Evolutionary conservation across 1,140 invertebrate species (phyloP).

Genomic region (Sminthurides bifidus): DNA sequence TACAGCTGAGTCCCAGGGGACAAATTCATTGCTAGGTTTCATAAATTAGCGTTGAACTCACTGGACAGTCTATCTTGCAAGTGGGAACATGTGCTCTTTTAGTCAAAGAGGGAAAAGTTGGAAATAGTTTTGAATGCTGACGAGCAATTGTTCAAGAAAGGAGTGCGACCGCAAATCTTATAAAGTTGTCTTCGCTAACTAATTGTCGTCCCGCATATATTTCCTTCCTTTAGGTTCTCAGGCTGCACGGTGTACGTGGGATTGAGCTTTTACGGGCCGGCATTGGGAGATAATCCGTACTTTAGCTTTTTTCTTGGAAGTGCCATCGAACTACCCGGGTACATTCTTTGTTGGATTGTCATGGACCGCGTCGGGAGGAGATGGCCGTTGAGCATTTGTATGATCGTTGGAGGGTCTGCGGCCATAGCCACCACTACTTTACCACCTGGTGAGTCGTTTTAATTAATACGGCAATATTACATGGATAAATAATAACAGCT

Average conservation of each 20-base stretch:
- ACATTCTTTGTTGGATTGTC: slow-evolving; percentile 65
- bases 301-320: slow-evolving; percentile 73
- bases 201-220: background rate
- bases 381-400: slow-evolving; percentile 69
- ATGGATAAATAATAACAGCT: too few species aligned
- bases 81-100: too few species aligned
- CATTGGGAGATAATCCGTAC: slow-evolving; percentile 68
- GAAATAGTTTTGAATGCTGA: background rate
- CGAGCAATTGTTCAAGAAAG: too few species aligned
- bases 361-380: slow-evolving; percentile 70
- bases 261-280: slow-evolving; percentile 72
- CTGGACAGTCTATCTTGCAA: too few species aligned
- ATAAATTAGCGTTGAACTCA: too few species aligned
- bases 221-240: slow-evolving; percentile 44
- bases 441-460: slow-evolving; percentile 48
- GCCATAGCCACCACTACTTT: slow-evolving; percentile 69
- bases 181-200: too few species aligned
- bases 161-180: too few species aligned
- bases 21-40: too few species aligned
- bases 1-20: too few species aligned
- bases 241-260: slow-evolving; percentile 74
- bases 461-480: too few species aligned
- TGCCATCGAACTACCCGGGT: slow-evolving; percentile 70
- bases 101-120: too few species aligned
- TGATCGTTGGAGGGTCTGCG: slow-evolving; percentile 66